phyloP scores from a whole-genome alignment of 2,113 vertebrate species.

The Bubo blakistoni region DNA sequence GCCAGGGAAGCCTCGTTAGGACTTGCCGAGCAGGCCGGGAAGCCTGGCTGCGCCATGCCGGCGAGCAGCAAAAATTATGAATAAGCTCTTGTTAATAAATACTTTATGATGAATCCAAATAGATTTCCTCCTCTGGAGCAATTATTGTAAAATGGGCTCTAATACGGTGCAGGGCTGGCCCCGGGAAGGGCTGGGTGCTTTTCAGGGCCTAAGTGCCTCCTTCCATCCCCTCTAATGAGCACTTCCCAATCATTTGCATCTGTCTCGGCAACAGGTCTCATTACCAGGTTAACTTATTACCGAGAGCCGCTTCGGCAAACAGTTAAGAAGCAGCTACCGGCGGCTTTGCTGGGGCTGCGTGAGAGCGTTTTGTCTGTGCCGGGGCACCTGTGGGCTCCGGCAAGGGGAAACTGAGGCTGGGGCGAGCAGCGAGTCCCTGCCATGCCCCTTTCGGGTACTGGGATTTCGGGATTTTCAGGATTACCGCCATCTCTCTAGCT shows the following conservation, averaged over 20 bases:
- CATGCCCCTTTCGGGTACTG: rapidly evolving
- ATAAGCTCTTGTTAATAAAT: constrained; percentile 57
- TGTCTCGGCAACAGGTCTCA: constrained; percentile 43
- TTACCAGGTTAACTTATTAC: constrained; percentile 48
- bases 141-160: constrained; percentile 60
- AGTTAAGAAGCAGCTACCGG: not conserved
- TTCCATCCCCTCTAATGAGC: constrained; percentile 46
- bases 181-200: constrained; percentile 12
- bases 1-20: not conserved
- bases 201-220: constrained; percentile 47
- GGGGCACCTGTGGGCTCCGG: rapidly evolving
- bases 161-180: not conserved
- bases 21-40: not conserved
- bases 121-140: constrained; percentile 62
- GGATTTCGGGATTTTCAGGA: not conserved
- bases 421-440: rapidly evolving
- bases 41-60: not conserved
- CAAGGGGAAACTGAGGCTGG: not conserved
- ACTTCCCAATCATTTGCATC: constrained; percentile 53
- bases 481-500: not conserved
- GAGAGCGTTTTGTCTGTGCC: rapidly evolving
- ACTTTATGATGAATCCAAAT: constrained; percentile 58
- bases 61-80: constrained; percentile 41
- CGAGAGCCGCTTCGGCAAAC: not conserved
- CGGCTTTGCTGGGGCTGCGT: not conserved